These are phyloP conservation scores for Chrysotoxum bicinctum DNA, from an alignment of 2,888 invertebrate genomes.

Conservation along the genomic window DNA sequence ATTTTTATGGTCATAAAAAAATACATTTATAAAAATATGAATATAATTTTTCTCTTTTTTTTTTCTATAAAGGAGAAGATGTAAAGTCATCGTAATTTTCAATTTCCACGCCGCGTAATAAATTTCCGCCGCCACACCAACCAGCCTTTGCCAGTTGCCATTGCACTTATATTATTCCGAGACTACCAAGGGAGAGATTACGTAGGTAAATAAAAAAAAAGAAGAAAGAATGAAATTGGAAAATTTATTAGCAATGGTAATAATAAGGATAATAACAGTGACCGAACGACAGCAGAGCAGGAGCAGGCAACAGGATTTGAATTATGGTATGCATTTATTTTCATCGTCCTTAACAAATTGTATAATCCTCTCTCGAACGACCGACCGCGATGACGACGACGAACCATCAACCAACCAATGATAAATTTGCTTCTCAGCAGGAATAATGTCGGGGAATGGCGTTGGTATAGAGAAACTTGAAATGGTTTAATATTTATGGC, in stretches of 20 bases:
- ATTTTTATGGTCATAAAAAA: constrained; percentile 47
- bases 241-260: constrained; percentile 69
- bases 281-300: constrained; percentile 61
- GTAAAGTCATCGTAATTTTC: constrained; percentile 67
- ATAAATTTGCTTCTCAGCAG: constrained; percentile 44
- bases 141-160: constrained; percentile 32
- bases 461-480: constrained; percentile 21
- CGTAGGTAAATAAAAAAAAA: constrained; percentile 4
- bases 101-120: constrained; percentile 68
- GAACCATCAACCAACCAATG: constrained; percentile 30
- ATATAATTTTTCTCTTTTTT: neutral
- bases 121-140: constrained; percentile 41
- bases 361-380: constrained; percentile 34
- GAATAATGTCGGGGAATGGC: constrained; percentile 17
- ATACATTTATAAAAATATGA: constrained; percentile 14
- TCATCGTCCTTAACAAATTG: constrained; percentile 71
- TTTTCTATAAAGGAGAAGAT: constrained; percentile 7
- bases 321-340: constrained; percentile 69
- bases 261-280: constrained; percentile 70
- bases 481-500: constrained; percentile 25
- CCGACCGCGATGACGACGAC: neutral
- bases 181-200: constrained; percentile 36
- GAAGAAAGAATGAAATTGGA: constrained; percentile 35
- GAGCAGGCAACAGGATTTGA: constrained; percentile 63
- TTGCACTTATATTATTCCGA: neutral